These are phyloP conservation scores for Cepphus grylle DNA, from an alignment of 2,113 vertebrate genomes.

Conservation along the genomic window DNA sequence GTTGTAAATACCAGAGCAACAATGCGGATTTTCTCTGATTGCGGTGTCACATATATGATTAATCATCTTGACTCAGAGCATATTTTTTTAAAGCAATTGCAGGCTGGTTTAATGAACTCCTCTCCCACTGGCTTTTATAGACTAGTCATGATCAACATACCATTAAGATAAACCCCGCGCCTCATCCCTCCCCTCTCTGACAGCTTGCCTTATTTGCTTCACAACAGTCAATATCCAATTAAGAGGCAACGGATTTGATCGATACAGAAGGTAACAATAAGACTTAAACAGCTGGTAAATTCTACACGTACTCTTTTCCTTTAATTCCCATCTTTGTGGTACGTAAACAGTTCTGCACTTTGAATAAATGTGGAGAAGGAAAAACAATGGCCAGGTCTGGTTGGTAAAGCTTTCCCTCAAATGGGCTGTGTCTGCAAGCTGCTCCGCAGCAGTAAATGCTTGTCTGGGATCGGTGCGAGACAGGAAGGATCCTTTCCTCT, in stretches of 20 bases:
- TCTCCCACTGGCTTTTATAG: constrained; percentile 56
- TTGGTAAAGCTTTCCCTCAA: neutral
- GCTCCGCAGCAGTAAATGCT: neutral
- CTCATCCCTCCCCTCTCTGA: constrained; percentile 4
- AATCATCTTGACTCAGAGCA: constrained; percentile 49
- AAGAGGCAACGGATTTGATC: constrained; percentile 42
- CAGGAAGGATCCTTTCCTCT: neutral
- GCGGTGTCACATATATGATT: constrained; percentile 13
- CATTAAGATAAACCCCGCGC: constrained; percentile 6
- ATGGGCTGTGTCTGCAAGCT: neutral
- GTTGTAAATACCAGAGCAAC: constrained; percentile 26
- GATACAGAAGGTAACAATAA: constrained; percentile 37
- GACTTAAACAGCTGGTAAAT: constrained; percentile 46
- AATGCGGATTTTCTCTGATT: constrained; percentile 41
- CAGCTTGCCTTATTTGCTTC: constrained; percentile 57
- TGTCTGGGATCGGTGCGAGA: neutral
- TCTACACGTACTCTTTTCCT: neutral
- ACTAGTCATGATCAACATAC: constrained; percentile 35
- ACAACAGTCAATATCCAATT: constrained; percentile 66
- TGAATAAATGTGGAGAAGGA: neutral
- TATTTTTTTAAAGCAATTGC: constrained; percentile 47
- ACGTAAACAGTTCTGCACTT: neutral
- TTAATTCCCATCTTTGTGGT: neutral
- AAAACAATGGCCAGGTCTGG: neutral
- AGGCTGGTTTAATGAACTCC: constrained; percentile 54